Evolutionary conservation across 2,113 vertebrate species (phyloP), one percentile per base, ranked within the genome.

Genomic region (Sigmodon hispidus): DNA sequence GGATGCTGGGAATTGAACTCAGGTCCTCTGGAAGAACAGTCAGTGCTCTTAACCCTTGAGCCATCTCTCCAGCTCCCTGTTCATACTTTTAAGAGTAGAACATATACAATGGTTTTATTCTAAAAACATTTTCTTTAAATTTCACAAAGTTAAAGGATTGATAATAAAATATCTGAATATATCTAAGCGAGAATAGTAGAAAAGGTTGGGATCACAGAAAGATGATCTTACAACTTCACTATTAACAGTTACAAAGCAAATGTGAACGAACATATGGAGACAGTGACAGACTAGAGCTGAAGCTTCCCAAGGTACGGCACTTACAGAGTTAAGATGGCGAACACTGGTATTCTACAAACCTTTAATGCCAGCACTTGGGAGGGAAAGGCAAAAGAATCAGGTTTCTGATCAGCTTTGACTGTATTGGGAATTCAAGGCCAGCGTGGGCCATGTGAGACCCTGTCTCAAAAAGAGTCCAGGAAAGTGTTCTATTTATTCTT

Each of bases 141-240:
- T 43, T 83, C 34, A 67, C 1, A 88, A 93, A 50, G 61, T 81
- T 31, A 89, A 29, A 95, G 91, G 87, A 72, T 31, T 89, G 59
- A 67, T 76, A 83, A 73, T 48, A n/a, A 50, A 61, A 29, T 83
- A 61, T 10, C 87, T 50, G 48, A 87, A 76, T 94, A 36, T 86
- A 80, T 81, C 70, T 81, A 50, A 85, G 17, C 69, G 59, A 90
- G 57, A 85, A 65, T 70, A 94, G 43, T 29, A 94, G 59, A 88
- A 86, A 52, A 80, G 59, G 81, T 86, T 83, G 55, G 52, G 45
- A 73, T 70, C 36, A 84, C 59, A 94, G 67, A 95, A 79, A 93
- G 48, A 88, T 77, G 59, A 87, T 63, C 87, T n/a, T 87, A 92
- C 79, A 76, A 88, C 81, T 90, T 90, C 55, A 29, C 63, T 31